Evolutionary conservation across 2,888 invertebrate species (phyloP).

Genomic region (Eupithecia subumbrata): DNA sequence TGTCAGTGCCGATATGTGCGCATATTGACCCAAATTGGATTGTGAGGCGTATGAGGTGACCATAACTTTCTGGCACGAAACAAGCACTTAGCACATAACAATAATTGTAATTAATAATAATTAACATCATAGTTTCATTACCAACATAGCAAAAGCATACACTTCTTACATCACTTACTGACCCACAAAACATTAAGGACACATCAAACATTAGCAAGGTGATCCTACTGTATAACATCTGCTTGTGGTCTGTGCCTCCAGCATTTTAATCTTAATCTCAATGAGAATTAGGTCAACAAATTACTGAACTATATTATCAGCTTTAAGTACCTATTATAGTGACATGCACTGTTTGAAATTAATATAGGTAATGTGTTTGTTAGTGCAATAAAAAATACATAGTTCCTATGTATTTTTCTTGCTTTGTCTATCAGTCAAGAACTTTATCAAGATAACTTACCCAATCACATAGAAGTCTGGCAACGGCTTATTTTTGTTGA

Average conservation of each 20-base stretch:
- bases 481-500: constrained; percentile 85
- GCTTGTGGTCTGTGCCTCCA: background rate
- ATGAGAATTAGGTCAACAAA: background rate
- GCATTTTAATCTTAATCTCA: background rate
- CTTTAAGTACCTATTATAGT: background rate
- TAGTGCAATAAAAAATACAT: too few relatives aligned
- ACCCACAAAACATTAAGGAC: constrained; percentile 46
- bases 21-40: too few relatives aligned
- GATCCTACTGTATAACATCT: constrained; percentile 11
- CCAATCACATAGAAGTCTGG: constrained; percentile 95
- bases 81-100: too few relatives aligned
- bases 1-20: too few relatives aligned
- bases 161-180: constrained; percentile 36
- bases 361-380: background rate
- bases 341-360: background rate
- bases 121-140: constrained; percentile 9
- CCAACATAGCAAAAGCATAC: constrained; percentile 1
- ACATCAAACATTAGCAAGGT: constrained; percentile 36
- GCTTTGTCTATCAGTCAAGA: too few relatives aligned
- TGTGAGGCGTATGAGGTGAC: too few relatives aligned
- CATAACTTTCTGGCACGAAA: background rate
- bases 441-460: constrained; percentile 70
- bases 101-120: too few relatives aligned
- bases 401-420: too few relatives aligned
- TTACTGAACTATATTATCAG: background rate